Evolutionary conservation across 1,140 invertebrate genomes (phyloP), one percentile per base, ranked within the genome.

Genomic region (Bombus confusus): DNA sequence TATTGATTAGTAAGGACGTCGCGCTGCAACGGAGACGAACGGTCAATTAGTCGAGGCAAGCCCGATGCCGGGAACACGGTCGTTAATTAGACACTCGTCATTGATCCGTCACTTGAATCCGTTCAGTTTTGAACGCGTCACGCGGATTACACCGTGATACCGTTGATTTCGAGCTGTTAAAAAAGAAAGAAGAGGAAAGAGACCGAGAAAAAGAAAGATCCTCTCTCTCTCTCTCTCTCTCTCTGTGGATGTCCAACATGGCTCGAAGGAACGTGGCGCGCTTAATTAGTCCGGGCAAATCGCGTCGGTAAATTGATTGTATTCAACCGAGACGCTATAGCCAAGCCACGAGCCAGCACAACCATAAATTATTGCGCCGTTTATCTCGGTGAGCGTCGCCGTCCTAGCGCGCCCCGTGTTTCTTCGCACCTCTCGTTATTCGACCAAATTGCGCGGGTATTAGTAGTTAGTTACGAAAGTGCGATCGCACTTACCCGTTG

Each of bases 1-100:
- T 91, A 91, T 91, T 90, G 90, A 91, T 91, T 88, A 90, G 86
- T 85, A 85, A 87, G 88, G 80, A 86, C 88, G 89, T 83, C 89
- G 87, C 86, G 86, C 84, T 81, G 85, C 88, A 87, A 86, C 79
- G 88, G 79, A 85, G 78, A 78, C 89, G 87, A 90, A 87, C 86
- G 89, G 88, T 90, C 88, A 87, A 89, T 89, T 89, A 89, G 88
- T 89, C 88, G 87, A 89, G 86, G 79, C 88, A 88, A 79, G 83
- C 78, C 69, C 59, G 80, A 89, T 66, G 80, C 80, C 59, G 84
- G 39, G 66, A 57, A 80, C 75, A 71, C 83, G 84, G 69, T 37
- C 80, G 87, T 89, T 89, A 89, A 89, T 89, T 89, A 89, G 87
- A 89, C 84, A 89, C 88, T 86, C 88, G 85, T 89, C 88, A 89